Percentiles rank a stretch among this genome's conserved stretches.
Evolutionary conservation across 2,113 vertebrate genomes (phyloP).

Genomic region (Cygnus atratus): DNA sequence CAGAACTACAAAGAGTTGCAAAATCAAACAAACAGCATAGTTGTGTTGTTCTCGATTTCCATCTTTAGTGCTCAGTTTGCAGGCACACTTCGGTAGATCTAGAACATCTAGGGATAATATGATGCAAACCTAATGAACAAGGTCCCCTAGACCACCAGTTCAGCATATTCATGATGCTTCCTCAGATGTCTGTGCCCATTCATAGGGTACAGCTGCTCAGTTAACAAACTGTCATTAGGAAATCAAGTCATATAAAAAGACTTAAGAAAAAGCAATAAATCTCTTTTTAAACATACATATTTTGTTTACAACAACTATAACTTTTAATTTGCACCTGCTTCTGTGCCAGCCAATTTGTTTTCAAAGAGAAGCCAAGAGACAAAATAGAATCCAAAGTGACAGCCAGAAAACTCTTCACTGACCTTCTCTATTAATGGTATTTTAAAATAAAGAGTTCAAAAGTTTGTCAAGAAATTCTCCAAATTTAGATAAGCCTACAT

Average conservation of each 20-base stretch:
- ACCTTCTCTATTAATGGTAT: neutral
- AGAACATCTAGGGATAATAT: neutral
- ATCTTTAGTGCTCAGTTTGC: neutral
- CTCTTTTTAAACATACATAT: neutral
- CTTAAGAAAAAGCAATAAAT: neutral
- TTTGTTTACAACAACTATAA: neutral
- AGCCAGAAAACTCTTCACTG: neutral
- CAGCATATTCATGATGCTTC: neutral
- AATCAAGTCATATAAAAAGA: neutral
- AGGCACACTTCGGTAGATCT: neutral
- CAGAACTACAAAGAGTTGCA: neutral
- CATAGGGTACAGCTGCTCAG: neutral
- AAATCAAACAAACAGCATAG: neutral
- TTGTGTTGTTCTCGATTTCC: neutral
- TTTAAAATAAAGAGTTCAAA: neutral
- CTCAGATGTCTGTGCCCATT: neutral
- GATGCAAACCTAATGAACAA: no score
- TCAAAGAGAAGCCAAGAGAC: neutral
- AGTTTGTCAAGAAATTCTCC: neutral
- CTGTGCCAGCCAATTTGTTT: neutral
- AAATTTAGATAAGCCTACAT: neutral
- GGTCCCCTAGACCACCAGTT: neutral
- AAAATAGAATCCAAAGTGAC: neutral
- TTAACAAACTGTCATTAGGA: neutral
- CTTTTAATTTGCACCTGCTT: neutral